phyloP scores from a whole-genome alignment of 2,797 vertebrate species.

The Selene dorsalis region DNA sequence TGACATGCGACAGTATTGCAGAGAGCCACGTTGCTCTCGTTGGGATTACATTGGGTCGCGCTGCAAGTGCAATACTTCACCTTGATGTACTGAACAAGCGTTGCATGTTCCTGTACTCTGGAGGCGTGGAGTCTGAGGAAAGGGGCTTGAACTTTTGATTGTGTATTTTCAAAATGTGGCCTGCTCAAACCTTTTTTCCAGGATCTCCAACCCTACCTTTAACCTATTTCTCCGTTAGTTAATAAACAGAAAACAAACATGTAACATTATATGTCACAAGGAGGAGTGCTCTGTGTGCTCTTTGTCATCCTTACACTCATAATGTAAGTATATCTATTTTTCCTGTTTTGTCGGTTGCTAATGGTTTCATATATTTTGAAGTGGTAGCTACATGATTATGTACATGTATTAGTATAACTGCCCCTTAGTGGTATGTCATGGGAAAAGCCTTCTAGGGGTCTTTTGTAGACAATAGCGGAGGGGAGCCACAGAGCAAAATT shows the following conservation, averaged over 20 bases:
- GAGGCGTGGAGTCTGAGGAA: no score
- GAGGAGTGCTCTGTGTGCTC: slow-evolving; percentile 10
- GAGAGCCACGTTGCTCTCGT: no score
- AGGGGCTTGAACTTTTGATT: no score
- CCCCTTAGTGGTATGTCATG: slow-evolving; percentile 9
- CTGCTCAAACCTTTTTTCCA: no score
- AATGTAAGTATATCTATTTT: background rate
- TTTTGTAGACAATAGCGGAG: slow-evolving; percentile 22
- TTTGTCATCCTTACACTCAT: background rate
- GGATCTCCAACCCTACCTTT: no score
- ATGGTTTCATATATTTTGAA: slow-evolving; percentile 22
- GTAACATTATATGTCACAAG: slow-evolving; percentile 10
- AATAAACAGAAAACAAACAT: slow-evolving; percentile 25
- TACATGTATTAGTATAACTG: slow-evolving; percentile 15
- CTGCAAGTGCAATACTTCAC: no score
- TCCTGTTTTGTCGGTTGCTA: slow-evolving; percentile 28
- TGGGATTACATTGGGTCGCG: no score
- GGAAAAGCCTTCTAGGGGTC: slow-evolving; percentile 40
- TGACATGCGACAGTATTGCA: no score
- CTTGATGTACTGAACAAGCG: no score
- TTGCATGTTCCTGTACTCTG: no score
- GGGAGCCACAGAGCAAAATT: slow-evolving; percentile 18
- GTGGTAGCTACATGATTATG: slow-evolving; percentile 7
- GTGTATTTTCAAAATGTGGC: no score
- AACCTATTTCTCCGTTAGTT: slow-evolving; percentile 16